These are phyloP conservation scores for Eupeodes latifasciatus DNA, from an alignment of 2,888 invertebrate genomes.

Conservation along the genomic window DNA sequence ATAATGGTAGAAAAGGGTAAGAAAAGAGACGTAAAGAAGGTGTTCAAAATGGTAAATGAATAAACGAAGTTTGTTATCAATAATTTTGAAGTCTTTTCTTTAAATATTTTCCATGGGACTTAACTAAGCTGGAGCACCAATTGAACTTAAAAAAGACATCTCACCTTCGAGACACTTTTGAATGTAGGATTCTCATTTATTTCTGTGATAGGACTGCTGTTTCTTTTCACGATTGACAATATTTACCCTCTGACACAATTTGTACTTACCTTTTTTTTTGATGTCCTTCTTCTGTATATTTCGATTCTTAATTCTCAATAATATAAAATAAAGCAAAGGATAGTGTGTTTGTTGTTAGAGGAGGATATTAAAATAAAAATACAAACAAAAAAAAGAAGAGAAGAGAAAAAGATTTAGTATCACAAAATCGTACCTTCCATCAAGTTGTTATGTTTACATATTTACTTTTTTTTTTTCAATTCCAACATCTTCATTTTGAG, in stretches of 20 bases:
- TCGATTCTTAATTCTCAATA: constrained; percentile 14
- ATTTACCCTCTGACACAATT: constrained; percentile 1
- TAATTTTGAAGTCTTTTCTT: too few species aligned
- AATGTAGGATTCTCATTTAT: too few species aligned
- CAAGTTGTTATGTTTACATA: not conserved
- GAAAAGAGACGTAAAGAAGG: too few species aligned
- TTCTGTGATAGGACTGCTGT: too few species aligned
- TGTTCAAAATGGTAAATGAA: too few species aligned
- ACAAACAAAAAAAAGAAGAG: not conserved
- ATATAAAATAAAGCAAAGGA: constrained; percentile 39
- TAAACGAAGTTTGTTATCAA: too few species aligned
- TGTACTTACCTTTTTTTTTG: constrained; percentile 55
- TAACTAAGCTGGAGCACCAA: too few species aligned
- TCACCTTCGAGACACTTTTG: too few species aligned
- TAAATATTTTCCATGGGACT: too few species aligned
- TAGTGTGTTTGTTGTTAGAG: constrained; percentile 27
- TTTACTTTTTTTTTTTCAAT: not conserved
- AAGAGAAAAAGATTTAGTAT: constrained; percentile 46
- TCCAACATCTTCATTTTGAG: constrained; percentile 3
- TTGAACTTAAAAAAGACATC: too few species aligned
- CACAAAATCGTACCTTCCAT: constrained; percentile 60
- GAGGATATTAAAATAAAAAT: constrained; percentile 3
- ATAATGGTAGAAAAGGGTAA: too few species aligned
- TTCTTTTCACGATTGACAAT: not conserved
- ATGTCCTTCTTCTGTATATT: constrained; percentile 20